Conservation (phyloP, 2,888 invertebrate species). For the Psylliodes chrysocephalus region DNA sequence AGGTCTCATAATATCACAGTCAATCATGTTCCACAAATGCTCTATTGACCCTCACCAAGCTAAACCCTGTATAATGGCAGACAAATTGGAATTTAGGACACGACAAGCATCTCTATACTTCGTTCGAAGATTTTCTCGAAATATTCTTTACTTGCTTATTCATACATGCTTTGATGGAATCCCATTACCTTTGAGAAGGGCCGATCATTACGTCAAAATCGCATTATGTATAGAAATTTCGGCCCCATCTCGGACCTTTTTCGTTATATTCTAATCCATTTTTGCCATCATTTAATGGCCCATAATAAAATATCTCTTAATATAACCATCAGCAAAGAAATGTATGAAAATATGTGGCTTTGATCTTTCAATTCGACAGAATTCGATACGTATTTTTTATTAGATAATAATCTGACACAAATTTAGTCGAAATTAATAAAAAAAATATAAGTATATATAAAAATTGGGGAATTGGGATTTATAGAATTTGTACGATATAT, state of each 20-base stretch:
- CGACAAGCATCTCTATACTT: background rate
- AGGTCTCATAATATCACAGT: too few species aligned
- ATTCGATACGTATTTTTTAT: background rate
- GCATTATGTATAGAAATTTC: constrained; percentile 3
- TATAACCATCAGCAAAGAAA: background rate
- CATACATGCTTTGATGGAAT: constrained; percentile 9
- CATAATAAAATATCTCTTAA: background rate
- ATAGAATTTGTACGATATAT: too few species aligned
- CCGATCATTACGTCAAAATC: constrained; percentile 21
- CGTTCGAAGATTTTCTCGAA: constrained; percentile 4
- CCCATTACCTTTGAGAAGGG: constrained; percentile 24
- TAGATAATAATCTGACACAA: too few species aligned
- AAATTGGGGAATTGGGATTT: too few species aligned
- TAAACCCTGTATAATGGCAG: background rate
- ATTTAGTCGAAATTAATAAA: too few species aligned
- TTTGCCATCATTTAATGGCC: background rate
- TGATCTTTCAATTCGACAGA: background rate
- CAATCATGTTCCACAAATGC: too few species aligned
- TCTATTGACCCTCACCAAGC: background rate
- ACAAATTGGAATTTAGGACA: constrained; percentile 13
- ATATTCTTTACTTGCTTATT: constrained; percentile 14
- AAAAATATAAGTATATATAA: too few species aligned
- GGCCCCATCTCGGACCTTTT: background rate
- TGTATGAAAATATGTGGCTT: background rate
- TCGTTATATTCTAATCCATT: constrained; percentile 10